phyloP scores from a whole-genome alignment of 92 coral and sea anemone species.

The Heteractis magnifica region DNA sequence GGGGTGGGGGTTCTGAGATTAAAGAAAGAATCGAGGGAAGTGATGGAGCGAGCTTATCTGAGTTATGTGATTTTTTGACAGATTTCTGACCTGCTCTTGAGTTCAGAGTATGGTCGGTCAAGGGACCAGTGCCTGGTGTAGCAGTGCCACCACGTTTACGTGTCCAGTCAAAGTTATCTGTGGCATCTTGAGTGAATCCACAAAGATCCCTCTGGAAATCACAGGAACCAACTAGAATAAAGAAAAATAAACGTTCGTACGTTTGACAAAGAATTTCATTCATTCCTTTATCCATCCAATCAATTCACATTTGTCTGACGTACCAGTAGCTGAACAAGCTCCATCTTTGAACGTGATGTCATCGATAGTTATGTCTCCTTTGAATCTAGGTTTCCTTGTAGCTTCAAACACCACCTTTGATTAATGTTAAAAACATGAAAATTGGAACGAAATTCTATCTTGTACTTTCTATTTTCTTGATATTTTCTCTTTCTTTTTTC shows the following conservation, averaged over 20 bases:
- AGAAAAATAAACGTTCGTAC: not conserved
- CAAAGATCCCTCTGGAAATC: constrained; percentile 71
- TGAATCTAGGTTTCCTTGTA: constrained; percentile 37
- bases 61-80: not conserved
- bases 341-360: constrained; percentile 70
- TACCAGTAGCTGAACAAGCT: constrained; percentile 52
- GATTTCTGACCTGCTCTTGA: constrained; percentile 49
- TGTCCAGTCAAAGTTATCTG: constrained; percentile 67
- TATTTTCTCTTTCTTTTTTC: too few species aligned
- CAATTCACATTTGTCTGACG: not conserved
- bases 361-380: constrained; percentile 84
- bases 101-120: constrained; percentile 75
- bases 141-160: constrained; percentile 64
- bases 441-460: too few species aligned
- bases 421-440: not conserved
- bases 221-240: constrained; percentile 48
- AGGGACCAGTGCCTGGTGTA: constrained; percentile 75
- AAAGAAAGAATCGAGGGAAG: too few species aligned
- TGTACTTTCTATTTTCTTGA: too few species aligned
- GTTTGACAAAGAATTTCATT: not conserved
- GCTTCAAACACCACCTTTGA: constrained; percentile 84
- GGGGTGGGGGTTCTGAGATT: too few species aligned
- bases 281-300: not conserved
- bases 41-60: not conserved
- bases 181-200: constrained; percentile 49